phyloP scores from a whole-genome alignment of 1,140 invertebrate genomes.

The Drosophila prosaltans region DNA sequence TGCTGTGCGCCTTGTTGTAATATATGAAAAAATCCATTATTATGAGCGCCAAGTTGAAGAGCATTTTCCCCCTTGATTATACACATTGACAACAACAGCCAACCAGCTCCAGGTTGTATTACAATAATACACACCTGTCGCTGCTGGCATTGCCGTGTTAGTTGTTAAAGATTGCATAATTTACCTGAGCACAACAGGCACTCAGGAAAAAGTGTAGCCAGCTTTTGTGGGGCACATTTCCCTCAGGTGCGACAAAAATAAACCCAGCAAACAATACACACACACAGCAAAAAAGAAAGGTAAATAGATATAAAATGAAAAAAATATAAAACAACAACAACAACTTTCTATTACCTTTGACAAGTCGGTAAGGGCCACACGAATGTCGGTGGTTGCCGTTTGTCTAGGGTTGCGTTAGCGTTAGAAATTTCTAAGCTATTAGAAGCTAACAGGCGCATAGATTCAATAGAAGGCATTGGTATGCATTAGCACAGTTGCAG shows the following conservation, averaged over 20 bases:
- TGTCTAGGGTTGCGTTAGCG: conserved; percentile 48
- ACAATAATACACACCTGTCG: conserved; percentile 59
- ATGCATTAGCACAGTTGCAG: conserved; percentile 69
- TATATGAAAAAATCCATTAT: conserved; percentile 81
- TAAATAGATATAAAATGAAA: conserved; percentile 44
- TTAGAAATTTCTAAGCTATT: conserved; percentile 83
- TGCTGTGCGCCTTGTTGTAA: conserved; percentile 79
- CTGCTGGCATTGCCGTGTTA: conserved; percentile 53
- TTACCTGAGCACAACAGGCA: conserved; percentile 79
- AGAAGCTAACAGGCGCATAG: conserved; percentile 73
- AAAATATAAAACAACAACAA: conserved; percentile 9
- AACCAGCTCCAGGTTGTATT: conserved; percentile 14
- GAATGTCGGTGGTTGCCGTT: background rate
- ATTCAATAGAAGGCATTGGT: conserved; percentile 48
- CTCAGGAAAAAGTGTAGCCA: conserved; percentile 62
- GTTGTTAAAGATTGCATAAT: conserved; percentile 82
- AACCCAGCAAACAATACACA: conserved; percentile 2
- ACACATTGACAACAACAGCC: background rate
- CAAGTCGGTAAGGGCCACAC: background rate
- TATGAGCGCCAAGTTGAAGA: conserved; percentile 76
- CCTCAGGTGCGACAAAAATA: conserved; percentile 53
- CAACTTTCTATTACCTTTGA: conserved; percentile 60
- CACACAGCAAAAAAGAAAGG: conserved; percentile 32
- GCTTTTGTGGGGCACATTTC: conserved; percentile 32
- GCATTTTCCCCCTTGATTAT: background rate